These are phyloP conservation scores for Phenganax marumi DNA, from an alignment of 92 coral and sea anemone species.

Conservation along the genomic window DNA sequence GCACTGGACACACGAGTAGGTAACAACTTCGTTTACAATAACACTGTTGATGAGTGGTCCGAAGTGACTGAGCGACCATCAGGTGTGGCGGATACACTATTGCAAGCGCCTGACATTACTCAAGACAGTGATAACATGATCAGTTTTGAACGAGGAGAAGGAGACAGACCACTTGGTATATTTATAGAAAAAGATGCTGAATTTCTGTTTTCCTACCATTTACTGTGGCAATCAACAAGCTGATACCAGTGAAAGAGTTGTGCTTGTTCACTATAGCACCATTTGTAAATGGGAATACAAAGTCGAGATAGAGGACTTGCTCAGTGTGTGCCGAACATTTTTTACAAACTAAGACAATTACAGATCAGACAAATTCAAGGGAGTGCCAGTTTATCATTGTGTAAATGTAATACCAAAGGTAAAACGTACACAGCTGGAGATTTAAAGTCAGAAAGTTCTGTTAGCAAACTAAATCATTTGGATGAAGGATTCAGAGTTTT, in stretches of 20 bases:
- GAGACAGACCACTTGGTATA: too few relatives aligned
- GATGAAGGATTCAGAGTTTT: background rate
- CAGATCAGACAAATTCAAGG: constrained; percentile 9
- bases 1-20: constrained; percentile 15
- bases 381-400: too few relatives aligned
- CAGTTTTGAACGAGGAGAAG: background rate
- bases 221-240: too few relatives aligned
- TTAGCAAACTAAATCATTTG: background rate
- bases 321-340: constrained; percentile 11
- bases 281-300: background rate
- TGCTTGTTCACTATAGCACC: too few relatives aligned
- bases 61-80: background rate
- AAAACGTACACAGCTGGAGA: too few relatives aligned
- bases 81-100: background rate
- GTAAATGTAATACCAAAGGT: too few relatives aligned
- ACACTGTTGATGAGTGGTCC: constrained; percentile 47
- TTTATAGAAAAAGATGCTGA: too few relatives aligned
- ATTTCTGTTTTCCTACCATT: too few relatives aligned
- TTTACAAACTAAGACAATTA: constrained; percentile 20
- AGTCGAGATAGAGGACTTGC: background rate
- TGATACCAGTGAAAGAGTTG: too few relatives aligned
- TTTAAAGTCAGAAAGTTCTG: background rate
- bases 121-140: constrained; percentile 56
- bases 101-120: constrained; percentile 53
- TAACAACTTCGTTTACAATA: constrained; percentile 34